phyloP scores from a whole-genome alignment of 2,113 vertebrate genomes.

The Mola mola region DNA sequence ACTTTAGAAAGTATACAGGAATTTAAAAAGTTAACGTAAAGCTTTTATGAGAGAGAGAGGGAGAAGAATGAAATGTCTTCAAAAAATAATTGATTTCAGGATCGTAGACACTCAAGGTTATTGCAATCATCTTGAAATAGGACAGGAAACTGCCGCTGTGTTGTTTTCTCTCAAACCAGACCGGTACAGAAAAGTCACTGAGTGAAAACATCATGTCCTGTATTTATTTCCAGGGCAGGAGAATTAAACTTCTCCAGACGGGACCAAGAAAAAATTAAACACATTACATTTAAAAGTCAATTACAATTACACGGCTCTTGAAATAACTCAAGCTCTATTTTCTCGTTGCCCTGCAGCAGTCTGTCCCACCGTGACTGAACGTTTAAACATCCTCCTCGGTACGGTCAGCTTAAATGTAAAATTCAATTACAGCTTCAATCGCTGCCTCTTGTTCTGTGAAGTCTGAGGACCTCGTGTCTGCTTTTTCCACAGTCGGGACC shows the following conservation, averaged over 20 bases:
- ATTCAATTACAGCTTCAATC: slow-evolving; percentile 34
- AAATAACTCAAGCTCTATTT: slow-evolving; percentile 34
- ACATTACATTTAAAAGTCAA: slow-evolving; percentile 39
- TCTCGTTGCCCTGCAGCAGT: slow-evolving; percentile 21
- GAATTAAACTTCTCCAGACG: slow-evolving; percentile 50
- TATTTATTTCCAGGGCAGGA: slow-evolving; percentile 52
- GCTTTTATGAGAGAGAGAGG: too few species aligned
- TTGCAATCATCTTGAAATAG: slow-evolving; percentile 25
- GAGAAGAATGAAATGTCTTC: too few species aligned
- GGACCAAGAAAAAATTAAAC: slow-evolving; percentile 25
- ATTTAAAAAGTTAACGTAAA: too few species aligned
- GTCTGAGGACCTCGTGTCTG: slow-evolving; percentile 1
- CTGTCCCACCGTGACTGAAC: slow-evolving; percentile 41
- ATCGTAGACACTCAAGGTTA: too few species aligned
- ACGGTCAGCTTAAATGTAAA: slow-evolving; percentile 37
- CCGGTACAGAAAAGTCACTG: not conserved
- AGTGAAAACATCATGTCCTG: slow-evolving; percentile 5
- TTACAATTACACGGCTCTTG: slow-evolving; percentile 47
- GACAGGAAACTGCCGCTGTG: slow-evolving; percentile 28
- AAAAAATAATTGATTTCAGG: too few species aligned
- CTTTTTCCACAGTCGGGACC: slow-evolving; percentile 13
- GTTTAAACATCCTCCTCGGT: slow-evolving; percentile 15
- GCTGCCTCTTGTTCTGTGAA: slow-evolving; percentile 20
- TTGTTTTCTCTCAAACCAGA: too few species aligned
- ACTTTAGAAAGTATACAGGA: too few species aligned